phyloP scores from a whole-genome alignment of 35 echinoderm and acorn worm species.

The Ophioderma brevispina region DNA sequence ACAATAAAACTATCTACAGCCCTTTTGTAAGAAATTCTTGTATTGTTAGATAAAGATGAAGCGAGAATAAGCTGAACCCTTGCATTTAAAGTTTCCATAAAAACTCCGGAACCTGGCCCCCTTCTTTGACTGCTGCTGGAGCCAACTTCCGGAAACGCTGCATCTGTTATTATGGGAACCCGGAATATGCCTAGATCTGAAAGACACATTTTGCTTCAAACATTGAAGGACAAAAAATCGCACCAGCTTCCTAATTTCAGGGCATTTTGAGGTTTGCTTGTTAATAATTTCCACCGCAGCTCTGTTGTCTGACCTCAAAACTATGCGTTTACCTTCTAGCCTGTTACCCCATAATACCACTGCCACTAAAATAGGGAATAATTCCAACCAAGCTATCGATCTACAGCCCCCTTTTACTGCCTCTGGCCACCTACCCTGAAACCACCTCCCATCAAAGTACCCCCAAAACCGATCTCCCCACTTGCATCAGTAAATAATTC shows the following conservation, averaged over 20 bases:
- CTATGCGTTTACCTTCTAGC: neutral
- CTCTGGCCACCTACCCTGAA: too few species aligned
- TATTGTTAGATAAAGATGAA: neutral
- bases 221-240: conserved; percentile 13
- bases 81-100: neutral
- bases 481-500: neutral
- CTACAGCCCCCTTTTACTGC: too few species aligned
- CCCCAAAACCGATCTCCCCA: neutral
- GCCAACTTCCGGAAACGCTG: conserved; percentile 10
- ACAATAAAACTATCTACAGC: neutral
- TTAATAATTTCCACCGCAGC: conserved; percentile 14
- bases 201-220: conserved; percentile 12
- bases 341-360: conserved; percentile 14
- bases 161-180: neutral
- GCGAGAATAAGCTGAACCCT: neutral
- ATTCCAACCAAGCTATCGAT: conserved; percentile 31
- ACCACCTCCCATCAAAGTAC: too few species aligned
- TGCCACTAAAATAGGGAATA: conserved; percentile 26
- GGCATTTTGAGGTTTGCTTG: neutral
- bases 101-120: neutral
- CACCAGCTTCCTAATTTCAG: neutral
- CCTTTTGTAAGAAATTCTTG: neutral
- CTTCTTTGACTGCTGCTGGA: neutral
- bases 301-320: conserved; percentile 11
- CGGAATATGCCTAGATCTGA: conserved; percentile 17